phyloP scores from a whole-genome alignment of 2,113 vertebrate species.

The Amblyornis subalaris region DNA sequence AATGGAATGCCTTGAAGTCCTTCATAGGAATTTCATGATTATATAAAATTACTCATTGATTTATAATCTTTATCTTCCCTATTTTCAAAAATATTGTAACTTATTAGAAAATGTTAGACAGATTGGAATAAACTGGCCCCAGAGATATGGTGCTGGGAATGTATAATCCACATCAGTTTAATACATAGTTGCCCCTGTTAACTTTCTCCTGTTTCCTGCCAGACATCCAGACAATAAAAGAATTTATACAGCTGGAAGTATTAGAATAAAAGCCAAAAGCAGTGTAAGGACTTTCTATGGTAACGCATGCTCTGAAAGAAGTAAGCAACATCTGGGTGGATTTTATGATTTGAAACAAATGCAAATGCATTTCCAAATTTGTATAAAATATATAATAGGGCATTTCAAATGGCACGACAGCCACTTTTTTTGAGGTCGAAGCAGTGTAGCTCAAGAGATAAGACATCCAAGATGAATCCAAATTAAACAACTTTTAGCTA shows the following conservation, averaged over 20 bases:
- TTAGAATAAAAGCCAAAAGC: slow-evolving; percentile 78
- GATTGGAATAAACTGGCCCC: slow-evolving; percentile 39
- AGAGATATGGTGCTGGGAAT: slow-evolving; percentile 62
- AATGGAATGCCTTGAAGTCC: slow-evolving; percentile 17
- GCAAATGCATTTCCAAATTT: slow-evolving; percentile 67
- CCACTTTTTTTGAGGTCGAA: slow-evolving; percentile 12
- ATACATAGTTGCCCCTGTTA: slow-evolving; percentile 70
- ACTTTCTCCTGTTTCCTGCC: slow-evolving; percentile 80
- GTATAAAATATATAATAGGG: slow-evolving; percentile 35
- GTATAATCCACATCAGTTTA: slow-evolving; percentile 72
- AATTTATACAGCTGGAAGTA: slow-evolving; percentile 89
- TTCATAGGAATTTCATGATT: not conserved
- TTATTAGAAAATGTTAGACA: slow-evolving; percentile 30
- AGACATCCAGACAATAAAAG: slow-evolving; percentile 87
- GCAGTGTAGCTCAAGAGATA: not conserved
- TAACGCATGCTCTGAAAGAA: slow-evolving; percentile 67
- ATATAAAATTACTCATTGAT: not conserved
- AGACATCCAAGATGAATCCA: not conserved
- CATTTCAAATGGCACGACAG: slow-evolving; percentile 37
- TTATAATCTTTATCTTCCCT: not conserved
- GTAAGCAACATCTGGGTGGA: slow-evolving; percentile 75
- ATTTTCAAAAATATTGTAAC: slow-evolving; percentile 36
- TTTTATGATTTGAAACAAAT: slow-evolving; percentile 72
- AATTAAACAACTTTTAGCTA: not conserved
- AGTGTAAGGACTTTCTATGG: slow-evolving; percentile 69